A percentile compares a stretch with the other conserved stretches of the same genome.
These are phyloP conservation scores for Pipa parva DNA, from an alignment of 2,113 vertebrate genomes.

Conservation along the genomic window DNA sequence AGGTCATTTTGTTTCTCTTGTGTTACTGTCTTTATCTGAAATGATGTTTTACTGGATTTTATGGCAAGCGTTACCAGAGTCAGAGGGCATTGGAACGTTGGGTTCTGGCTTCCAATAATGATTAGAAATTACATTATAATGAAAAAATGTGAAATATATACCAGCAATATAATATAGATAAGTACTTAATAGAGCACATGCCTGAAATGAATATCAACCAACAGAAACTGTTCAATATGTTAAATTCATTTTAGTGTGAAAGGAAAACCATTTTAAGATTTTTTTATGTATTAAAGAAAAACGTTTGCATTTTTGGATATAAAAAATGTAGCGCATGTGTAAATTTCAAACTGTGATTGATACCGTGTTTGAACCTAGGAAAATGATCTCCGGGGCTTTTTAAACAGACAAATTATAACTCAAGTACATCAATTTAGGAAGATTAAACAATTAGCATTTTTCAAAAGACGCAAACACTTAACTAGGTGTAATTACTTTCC, in stretches of 20 bases:
- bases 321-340: conserved; percentile 21
- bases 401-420: conserved; percentile 43
- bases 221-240: background rate
- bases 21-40: no score
- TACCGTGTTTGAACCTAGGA: conserved; percentile 26
- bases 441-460: conserved; percentile 44
- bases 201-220: no score
- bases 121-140: no score
- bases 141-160: no score
- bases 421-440: conserved; percentile 43
- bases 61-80: no score
- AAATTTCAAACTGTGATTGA: conserved; percentile 31
- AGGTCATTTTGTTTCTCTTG: no score
- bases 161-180: no score
- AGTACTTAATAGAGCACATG: no score
- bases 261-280: background rate
- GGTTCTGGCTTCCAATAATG: no score
- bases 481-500: conserved; percentile 40
- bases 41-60: no score
- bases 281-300: background rate
- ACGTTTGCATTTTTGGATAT: background rate
- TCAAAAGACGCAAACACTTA: conserved; percentile 42
- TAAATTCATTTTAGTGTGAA: no score
- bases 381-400: conserved; percentile 39
- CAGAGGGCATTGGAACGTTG: no score